Percentiles rank a stretch among this genome's conserved stretches.
phyloP scores from a whole-genome alignment of 2,888 invertebrate species.

The Oligia strigilis region DNA sequence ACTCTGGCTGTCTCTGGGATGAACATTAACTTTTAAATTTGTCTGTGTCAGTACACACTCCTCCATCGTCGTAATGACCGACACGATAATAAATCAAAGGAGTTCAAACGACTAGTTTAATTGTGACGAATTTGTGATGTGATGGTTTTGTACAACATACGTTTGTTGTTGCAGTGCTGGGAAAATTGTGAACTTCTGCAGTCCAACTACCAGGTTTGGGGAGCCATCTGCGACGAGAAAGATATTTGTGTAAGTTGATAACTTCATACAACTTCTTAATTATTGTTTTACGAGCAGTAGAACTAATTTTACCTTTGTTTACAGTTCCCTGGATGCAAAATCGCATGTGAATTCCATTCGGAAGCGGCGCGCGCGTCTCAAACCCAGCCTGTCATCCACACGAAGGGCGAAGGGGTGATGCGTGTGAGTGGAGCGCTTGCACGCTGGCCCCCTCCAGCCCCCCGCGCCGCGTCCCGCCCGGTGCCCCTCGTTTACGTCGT shows the following conservation, averaged over 20 bases:
- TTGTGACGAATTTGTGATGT: slow-evolving; percentile 73
- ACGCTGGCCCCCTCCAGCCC: slow-evolving; percentile 92
- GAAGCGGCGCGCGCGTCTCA: slow-evolving; percentile 92
- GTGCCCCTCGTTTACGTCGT: slow-evolving; percentile 93
- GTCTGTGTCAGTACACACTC: slow-evolving; percentile 75
- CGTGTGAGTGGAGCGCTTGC: slow-evolving; percentile 91
- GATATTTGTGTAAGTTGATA: slow-evolving; percentile 93
- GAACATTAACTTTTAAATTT: slow-evolving; percentile 74
- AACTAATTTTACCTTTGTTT: slow-evolving; percentile 70
- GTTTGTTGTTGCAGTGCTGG: slow-evolving; percentile 93
- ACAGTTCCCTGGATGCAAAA: slow-evolving; percentile 93
- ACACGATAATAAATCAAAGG: slow-evolving; percentile 73
- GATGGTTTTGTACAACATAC: slow-evolving; percentile 68
- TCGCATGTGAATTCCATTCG: slow-evolving; percentile 93
- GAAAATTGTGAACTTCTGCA: slow-evolving; percentile 94
- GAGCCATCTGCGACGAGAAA: slow-evolving; percentile 93
- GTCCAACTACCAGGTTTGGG: slow-evolving; percentile 93
- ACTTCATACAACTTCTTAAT: slow-evolving; percentile 34
- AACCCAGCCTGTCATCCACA: slow-evolving; percentile 93
- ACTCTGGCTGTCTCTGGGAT: slow-evolving; percentile 65
- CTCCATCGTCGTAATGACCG: slow-evolving; percentile 76
- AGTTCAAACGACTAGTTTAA: slow-evolving; percentile 76
- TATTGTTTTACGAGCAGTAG: neutral
- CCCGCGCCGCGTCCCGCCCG: slow-evolving; percentile 90
- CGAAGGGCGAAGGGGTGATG: slow-evolving; percentile 93